A percentile compares a stretch with the other conserved stretches of the same genome.
phyloP scores from a whole-genome alignment of 2,888 invertebrate species.

The Liodrosophila aerea region DNA sequence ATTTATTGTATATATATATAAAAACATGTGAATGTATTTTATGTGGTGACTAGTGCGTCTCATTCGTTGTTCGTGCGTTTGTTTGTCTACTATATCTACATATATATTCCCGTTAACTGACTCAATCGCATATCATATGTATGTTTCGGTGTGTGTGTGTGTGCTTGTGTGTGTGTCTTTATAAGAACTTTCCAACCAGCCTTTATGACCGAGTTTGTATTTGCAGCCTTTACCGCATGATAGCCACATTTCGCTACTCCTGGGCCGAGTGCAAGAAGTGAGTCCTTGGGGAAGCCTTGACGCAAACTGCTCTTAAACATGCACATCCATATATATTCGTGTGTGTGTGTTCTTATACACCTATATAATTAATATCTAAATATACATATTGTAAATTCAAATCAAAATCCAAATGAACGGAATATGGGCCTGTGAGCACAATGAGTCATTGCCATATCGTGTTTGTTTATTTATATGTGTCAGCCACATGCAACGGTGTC shows the following conservation, averaged over 20 bases:
- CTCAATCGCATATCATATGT: conserved; percentile 17
- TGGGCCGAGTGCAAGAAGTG: conserved; percentile 69
- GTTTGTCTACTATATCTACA: neutral
- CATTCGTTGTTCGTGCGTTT: conserved; percentile 3
- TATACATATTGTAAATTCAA: conserved; percentile 1
- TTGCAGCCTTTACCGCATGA: conserved; percentile 78
- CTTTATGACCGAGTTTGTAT: conserved; percentile 59
- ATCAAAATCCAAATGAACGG: conserved; percentile 21
- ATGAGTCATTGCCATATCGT: conserved; percentile 11
- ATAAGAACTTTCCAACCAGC: conserved; percentile 22
- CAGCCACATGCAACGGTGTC: conserved; percentile 1
- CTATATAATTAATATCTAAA: conserved; percentile 2
- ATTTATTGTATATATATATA: conserved; percentile 71
- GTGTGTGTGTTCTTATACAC: too few species aligned
- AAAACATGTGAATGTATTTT: conserved; percentile 31
- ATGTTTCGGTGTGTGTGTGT: conserved; percentile 16
- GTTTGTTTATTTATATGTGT: neutral
- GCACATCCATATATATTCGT: neutral
- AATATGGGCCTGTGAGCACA: too few species aligned
- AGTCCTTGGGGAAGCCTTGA: conserved; percentile 21
- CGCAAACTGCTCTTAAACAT: neutral
- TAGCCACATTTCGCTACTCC: conserved; percentile 73
- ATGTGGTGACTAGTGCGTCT: conserved; percentile 37
- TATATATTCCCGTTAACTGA: conserved; percentile 25
- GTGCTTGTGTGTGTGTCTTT: conserved; percentile 25